phyloP scores from a whole-genome alignment of 2,888 invertebrate genomes.

The Meganola albula region DNA sequence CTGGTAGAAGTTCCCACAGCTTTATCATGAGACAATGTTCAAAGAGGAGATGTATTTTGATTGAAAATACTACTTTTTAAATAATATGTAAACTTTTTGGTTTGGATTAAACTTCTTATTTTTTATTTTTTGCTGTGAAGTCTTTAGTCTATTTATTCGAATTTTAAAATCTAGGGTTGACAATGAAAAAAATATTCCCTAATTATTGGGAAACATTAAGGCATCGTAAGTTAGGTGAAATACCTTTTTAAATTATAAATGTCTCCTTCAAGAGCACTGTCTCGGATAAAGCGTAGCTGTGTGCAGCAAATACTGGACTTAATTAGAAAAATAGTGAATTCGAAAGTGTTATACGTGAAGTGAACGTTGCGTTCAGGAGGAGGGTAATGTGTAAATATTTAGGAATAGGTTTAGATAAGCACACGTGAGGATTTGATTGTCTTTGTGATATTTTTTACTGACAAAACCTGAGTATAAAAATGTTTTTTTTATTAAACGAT shows the following conservation, averaged over 20 bases:
- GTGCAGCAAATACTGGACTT: constrained; percentile 37
- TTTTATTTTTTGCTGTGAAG: not conserved
- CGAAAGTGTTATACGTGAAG: constrained; percentile 39
- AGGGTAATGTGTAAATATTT: constrained; percentile 61
- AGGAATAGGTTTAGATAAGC: constrained; percentile 47
- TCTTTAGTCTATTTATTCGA: constrained; percentile 3
- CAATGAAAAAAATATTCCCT: not conserved
- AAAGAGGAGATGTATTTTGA: constrained; percentile 77
- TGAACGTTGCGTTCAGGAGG: constrained; percentile 44
- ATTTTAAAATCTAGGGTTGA: not conserved
- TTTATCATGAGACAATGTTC: constrained; percentile 81
- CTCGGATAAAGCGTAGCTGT: constrained; percentile 66
- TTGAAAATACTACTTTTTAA: constrained; percentile 50
- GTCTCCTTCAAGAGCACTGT: constrained; percentile 64
- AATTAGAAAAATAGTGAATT: constrained; percentile 48
- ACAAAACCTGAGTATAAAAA: constrained; percentile 26
- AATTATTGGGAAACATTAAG: not conserved
- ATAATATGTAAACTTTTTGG: not conserved
- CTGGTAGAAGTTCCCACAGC: constrained; percentile 88
- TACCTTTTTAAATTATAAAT: not conserved
- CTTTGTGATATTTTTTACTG: constrained; percentile 42
- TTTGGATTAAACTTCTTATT: not conserved
- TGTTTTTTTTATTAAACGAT: constrained; percentile 10
- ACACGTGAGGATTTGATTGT: constrained; percentile 68
- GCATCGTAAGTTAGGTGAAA: not conserved